Conservation (phyloP, 35 echinoderm and acorn worm species). For the Apostichopus japonicus region DNA sequence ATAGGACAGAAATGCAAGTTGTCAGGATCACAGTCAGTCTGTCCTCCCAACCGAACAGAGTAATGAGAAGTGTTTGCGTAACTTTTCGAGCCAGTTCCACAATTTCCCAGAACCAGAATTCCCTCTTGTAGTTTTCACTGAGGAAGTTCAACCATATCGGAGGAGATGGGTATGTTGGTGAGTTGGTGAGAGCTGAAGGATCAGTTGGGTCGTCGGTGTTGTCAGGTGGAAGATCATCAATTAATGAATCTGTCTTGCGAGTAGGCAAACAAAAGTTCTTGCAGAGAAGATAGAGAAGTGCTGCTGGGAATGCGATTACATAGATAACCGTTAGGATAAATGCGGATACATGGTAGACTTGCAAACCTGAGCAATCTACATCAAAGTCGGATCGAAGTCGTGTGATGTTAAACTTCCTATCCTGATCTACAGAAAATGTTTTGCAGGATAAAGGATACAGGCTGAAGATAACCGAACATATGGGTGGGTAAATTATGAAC, state of each 20-base stretch:
- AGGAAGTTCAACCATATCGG: slow-evolving; percentile 32
- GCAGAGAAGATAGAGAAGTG: background rate
- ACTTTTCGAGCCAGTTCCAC: slow-evolving; percentile 60
- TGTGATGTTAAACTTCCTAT: background rate
- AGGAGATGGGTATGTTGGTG: too few species aligned
- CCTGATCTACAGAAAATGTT: background rate
- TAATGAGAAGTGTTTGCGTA: slow-evolving; percentile 40
- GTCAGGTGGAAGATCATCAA: too few species aligned
- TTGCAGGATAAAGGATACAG: slow-evolving; percentile 31
- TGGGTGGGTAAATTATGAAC: slow-evolving; percentile 33
- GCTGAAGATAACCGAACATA: slow-evolving; percentile 29
- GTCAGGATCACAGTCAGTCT: slow-evolving; percentile 26
- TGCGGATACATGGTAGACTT: slow-evolving; percentile 3
- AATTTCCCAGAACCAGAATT: slow-evolving; percentile 68
- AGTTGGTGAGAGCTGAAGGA: too few species aligned
- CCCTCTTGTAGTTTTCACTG: slow-evolving; percentile 53
- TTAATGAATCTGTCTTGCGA: too few species aligned
- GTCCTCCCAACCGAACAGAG: slow-evolving; percentile 45
- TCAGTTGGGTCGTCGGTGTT: too few species aligned
- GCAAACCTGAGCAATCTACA: background rate
- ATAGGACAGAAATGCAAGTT: slow-evolving; percentile 31
- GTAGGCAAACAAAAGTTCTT: background rate
- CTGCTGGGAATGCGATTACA: slow-evolving; percentile 6
- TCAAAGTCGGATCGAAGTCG: slow-evolving; percentile 20
- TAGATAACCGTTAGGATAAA: background rate